These are phyloP conservation scores for Nemurella pictetii DNA, from an alignment of 2,888 invertebrate genomes.

Conservation along the genomic window DNA sequence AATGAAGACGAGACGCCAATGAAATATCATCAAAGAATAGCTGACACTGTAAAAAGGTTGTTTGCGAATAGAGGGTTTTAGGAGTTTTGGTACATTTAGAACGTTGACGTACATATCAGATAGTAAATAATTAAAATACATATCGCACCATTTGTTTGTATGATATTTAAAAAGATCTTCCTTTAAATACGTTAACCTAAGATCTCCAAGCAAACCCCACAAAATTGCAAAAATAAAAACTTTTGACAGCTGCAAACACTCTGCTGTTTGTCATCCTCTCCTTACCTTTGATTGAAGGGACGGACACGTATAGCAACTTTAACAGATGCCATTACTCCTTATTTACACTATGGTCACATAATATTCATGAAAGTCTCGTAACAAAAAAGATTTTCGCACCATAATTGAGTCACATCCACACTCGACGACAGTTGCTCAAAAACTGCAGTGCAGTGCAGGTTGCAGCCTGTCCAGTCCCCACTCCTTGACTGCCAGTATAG, in stretches of 20 bases:
- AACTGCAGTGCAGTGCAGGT: neutral
- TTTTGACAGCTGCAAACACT: neutral
- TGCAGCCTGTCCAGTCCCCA: neutral
- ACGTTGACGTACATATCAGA: too few relatives aligned
- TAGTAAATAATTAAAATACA: too few relatives aligned
- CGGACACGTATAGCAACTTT: slow-evolving; percentile 90
- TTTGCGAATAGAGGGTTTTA: too few relatives aligned
- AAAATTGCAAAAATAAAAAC: neutral
- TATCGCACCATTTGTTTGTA: too few relatives aligned
- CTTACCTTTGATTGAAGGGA: slow-evolving; percentile 84
- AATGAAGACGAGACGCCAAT: too few relatives aligned
- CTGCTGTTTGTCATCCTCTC: slow-evolving; percentile 38
- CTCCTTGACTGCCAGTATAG: neutral
- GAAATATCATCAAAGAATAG: too few relatives aligned
- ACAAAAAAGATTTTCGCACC: neutral
- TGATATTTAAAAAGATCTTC: too few relatives aligned
- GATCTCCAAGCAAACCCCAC: too few relatives aligned
- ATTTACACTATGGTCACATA: neutral
- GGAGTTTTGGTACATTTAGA: too few relatives aligned
- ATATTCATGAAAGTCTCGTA: slow-evolving; percentile 5
- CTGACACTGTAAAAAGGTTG: too few relatives aligned
- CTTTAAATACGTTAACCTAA: too few relatives aligned
- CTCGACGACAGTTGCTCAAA: neutral
- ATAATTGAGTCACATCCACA: neutral
- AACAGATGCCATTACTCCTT: slow-evolving; percentile 76